Conservation (phyloP, 2,113 vertebrate genomes). For the Alligator sinensis region DNA sequence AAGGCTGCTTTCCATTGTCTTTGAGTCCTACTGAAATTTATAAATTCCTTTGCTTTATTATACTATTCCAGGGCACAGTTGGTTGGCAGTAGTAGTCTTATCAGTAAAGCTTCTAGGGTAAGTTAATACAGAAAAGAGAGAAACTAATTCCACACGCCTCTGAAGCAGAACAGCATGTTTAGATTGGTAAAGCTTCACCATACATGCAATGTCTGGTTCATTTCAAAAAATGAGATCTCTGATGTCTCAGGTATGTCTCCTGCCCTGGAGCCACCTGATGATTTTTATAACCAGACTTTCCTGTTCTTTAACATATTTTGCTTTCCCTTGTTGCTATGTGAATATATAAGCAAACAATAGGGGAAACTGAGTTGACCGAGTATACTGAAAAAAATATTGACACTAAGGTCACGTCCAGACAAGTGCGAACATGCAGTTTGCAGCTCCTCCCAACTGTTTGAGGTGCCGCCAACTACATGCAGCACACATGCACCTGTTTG, state of each 20-base stretch:
- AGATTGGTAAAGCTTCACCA: not conserved
- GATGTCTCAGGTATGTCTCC: not conserved
- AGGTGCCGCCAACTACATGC: no score
- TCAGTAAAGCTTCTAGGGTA: not conserved
- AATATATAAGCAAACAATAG: not conserved
- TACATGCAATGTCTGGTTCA: not conserved
- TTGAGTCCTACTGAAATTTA: not conserved
- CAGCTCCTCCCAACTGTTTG: no score
- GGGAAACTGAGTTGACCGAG: not conserved
- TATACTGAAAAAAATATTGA: not conserved
- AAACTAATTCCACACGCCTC: not conserved
- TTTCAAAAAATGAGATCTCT: not conserved
- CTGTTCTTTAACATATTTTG: not conserved
- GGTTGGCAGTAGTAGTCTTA: not conserved
- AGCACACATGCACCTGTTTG: no score
- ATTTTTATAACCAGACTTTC: not conserved
- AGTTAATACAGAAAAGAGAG: not conserved
- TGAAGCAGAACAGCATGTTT: not conserved
- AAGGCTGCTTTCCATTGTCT: not conserved
- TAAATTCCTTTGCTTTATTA: not conserved
- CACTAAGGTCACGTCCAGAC: not conserved
- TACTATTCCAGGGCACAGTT: rapidly evolving
- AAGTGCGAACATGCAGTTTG: no score
- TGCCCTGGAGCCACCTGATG: not conserved
- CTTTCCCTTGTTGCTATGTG: not conserved